phyloP scores from a whole-genome alignment of 2,888 invertebrate genomes.

The Xestobium rufovillosum region DNA sequence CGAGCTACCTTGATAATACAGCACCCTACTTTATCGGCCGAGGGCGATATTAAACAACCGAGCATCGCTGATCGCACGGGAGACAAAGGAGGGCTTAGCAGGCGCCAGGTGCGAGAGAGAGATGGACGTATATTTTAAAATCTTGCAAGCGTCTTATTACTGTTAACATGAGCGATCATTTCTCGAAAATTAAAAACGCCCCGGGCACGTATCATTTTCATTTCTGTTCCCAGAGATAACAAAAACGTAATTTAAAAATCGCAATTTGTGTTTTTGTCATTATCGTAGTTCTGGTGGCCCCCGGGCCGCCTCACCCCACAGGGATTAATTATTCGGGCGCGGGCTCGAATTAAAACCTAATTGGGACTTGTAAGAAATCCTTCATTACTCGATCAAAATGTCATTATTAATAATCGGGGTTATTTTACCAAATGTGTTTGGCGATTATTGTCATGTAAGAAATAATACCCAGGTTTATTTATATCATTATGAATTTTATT shows the following conservation, averaged over 20 bases:
- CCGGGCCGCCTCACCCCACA: too few species aligned
- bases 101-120: too few species aligned
- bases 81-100: constrained; percentile 6
- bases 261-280: constrained; percentile 42
- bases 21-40: constrained; percentile 39
- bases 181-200: constrained; percentile 45
- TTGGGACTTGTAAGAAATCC: too few species aligned
- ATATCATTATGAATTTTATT: too few species aligned
- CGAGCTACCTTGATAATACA: constrained; percentile 33
- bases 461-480: too few species aligned
- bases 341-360: too few species aligned
- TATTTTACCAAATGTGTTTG: too few species aligned
- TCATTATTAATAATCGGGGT: too few species aligned
- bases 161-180: constrained; percentile 42
- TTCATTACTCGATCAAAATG: too few species aligned
- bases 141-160: constrained; percentile 41
- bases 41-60: constrained; percentile 39
- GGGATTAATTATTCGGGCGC: too few species aligned
- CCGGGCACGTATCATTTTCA: constrained; percentile 43
- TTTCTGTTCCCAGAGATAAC: constrained; percentile 39
- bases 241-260: constrained; percentile 44
- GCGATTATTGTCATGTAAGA: too few species aligned
- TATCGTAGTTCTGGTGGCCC: constrained; percentile 30
- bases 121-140: constrained; percentile 39
- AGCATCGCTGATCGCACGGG: constrained; percentile 23